Conservation (phyloP, 2,888 invertebrate genomes). For the Physocephala rufipes region DNA sequence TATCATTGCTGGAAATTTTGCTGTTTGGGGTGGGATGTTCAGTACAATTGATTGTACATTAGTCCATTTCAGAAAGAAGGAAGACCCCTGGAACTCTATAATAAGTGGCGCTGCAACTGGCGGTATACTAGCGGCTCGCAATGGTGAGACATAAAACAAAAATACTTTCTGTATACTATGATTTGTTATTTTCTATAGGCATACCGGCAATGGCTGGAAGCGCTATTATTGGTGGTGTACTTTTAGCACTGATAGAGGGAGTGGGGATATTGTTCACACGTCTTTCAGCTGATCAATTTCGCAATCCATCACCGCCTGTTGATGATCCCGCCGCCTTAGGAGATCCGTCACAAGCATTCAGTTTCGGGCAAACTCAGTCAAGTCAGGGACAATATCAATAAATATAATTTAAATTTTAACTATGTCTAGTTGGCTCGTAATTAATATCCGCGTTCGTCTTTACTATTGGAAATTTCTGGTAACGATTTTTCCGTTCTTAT, state of each 20-base stretch:
- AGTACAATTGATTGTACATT: constrained; percentile 96
- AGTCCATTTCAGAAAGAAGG: constrained; percentile 91
- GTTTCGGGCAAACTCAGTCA: constrained; percentile 51
- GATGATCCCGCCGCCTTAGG: constrained; percentile 81
- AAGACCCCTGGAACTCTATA: constrained; percentile 98
- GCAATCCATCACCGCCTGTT: constrained; percentile 79
- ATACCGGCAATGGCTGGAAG: constrained; percentile 92
- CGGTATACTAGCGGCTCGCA: constrained; percentile 94
- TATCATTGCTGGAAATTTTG: constrained; percentile 95
- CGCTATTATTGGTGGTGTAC: constrained; percentile 93
- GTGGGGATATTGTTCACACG: constrained; percentile 94
- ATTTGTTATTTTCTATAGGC: constrained; percentile 64
- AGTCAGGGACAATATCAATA: constrained; percentile 62
- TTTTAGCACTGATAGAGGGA: constrained; percentile 96
- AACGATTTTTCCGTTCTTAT: no score
- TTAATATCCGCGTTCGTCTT: background rate
- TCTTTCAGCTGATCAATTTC: constrained; percentile 91
- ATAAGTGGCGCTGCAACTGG: constrained; percentile 96
- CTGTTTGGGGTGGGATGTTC: constrained; percentile 98
- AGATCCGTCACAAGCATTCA: constrained; percentile 67
- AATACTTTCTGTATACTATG: background rate
- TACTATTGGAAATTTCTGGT: no score
- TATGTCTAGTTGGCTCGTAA: background rate
- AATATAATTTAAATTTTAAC: constrained; percentile 28
- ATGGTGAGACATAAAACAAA: constrained; percentile 69